Conservation (phyloP, 2,113 vertebrate species). For the Takifugu flavidus region DNA sequence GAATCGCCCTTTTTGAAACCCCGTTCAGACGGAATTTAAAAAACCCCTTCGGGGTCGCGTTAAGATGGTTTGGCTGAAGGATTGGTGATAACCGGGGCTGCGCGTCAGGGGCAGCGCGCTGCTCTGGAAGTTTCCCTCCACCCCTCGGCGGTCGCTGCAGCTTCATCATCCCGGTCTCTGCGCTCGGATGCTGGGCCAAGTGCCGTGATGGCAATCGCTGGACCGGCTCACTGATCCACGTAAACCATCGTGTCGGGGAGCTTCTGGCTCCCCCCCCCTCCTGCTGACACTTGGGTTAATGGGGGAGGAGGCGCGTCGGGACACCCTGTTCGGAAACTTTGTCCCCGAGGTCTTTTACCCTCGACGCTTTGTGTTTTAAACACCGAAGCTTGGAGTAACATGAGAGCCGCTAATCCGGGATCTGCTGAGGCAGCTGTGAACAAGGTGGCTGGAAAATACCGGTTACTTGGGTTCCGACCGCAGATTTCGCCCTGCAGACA, state of each 20-base stretch:
- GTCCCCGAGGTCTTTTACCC: not conserved
- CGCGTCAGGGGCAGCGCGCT: constrained; percentile 16
- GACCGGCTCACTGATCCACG: not conserved
- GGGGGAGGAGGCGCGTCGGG: constrained; percentile 21
- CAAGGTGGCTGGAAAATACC: too few relatives aligned
- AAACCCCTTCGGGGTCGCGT: not conserved
- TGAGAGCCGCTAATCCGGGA: not conserved
- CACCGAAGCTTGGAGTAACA: not conserved
- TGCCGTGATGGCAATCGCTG: constrained; percentile 45
- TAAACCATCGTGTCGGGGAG: not conserved
- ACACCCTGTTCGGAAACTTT: constrained; percentile 30
- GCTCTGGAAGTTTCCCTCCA: constrained; percentile 45
- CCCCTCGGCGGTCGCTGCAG: constrained; percentile 25
- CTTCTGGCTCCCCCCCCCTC: constrained; percentile 19
- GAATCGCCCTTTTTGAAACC: not conserved
- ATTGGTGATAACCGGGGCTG: constrained; percentile 5
- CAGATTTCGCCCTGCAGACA: too few relatives aligned
- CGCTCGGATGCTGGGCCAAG: constrained; percentile 22
- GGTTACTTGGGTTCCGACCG: too few relatives aligned
- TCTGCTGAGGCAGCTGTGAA: constrained; percentile 9
- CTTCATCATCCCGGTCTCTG: not conserved
- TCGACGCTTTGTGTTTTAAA: not conserved
- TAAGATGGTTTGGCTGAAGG: not conserved
- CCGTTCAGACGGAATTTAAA: not conserved
- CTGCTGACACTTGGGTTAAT: constrained; percentile 56